Conservation (phyloP, 2,113 vertebrate species). For the Bombycilla garrulus region DNA sequence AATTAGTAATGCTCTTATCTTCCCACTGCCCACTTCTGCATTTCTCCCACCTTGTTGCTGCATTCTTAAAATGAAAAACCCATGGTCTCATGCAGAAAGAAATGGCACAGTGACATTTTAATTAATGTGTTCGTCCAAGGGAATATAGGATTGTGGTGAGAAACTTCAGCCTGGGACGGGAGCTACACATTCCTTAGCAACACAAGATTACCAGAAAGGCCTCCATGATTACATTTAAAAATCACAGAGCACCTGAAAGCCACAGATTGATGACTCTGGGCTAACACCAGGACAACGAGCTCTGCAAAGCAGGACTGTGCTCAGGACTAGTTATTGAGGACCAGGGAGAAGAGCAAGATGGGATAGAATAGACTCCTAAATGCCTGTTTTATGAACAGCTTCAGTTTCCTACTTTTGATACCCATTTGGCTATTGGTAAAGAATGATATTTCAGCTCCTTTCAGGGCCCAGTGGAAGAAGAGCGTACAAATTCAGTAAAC, state of each 20-base stretch:
- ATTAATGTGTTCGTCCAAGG: constrained; percentile 37
- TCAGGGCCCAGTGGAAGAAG: not conserved
- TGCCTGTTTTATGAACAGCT: not conserved
- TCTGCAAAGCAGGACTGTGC: not conserved
- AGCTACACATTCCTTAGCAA: constrained; percentile 11
- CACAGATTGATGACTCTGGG: not conserved
- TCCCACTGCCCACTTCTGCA: not conserved
- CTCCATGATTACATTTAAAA: not conserved
- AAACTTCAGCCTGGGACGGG: not conserved
- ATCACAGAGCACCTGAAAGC: not conserved
- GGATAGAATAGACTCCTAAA: not conserved
- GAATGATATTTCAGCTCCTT: not conserved
- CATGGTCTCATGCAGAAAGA: not conserved
- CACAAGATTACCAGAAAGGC: not conserved
- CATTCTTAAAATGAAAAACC: constrained; percentile 12
- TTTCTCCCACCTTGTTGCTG: not conserved
- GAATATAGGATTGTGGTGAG: not conserved
- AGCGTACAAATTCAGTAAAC: not conserved
- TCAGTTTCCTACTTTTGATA: not conserved
- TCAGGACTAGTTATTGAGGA: not conserved
- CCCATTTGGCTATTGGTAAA: not conserved
- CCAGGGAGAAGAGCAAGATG: not conserved
- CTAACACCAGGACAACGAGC: not conserved
- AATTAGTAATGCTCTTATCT: not conserved
- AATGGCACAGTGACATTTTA: constrained; percentile 54